Conservation (phyloP, 2,888 invertebrate species). For the Perizoma flavofasciatum region DNA sequence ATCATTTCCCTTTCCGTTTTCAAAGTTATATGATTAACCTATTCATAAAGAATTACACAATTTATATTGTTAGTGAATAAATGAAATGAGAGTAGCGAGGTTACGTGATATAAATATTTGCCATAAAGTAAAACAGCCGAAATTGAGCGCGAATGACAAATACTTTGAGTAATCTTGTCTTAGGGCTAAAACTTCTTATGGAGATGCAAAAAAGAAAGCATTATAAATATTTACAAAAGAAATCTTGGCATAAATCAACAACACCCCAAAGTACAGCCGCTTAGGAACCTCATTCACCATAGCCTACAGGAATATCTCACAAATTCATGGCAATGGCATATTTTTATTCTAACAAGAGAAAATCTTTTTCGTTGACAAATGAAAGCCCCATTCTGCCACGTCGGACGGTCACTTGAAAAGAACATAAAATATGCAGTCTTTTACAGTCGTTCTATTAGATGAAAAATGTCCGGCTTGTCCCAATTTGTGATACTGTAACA, state of each 20-base stretch:
- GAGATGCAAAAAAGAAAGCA: conserved; percentile 1
- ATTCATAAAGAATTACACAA: too few relatives aligned
- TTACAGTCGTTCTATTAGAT: conserved; percentile 6
- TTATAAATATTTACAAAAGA: conserved; percentile 14
- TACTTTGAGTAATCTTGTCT: neutral
- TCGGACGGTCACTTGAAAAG: conserved; percentile 21
- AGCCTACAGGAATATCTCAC: conserved; percentile 16
- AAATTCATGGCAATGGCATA: conserved; percentile 30
- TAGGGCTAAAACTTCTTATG: neutral
- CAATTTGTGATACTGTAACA: neutral
- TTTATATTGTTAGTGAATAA: too few relatives aligned
- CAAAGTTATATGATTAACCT: too few relatives aligned
- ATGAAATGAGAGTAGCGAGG: too few relatives aligned
- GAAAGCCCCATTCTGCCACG: conserved; percentile 17
- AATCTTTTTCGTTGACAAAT: conserved; percentile 32
- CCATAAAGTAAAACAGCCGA: neutral
- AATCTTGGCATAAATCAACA: conserved; percentile 15
- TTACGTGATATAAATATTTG: too few relatives aligned
- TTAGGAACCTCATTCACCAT: conserved; percentile 22
- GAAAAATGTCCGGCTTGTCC: conserved; percentile 2
- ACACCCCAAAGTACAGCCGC: conserved; percentile 3
- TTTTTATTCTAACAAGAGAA: conserved; percentile 25
- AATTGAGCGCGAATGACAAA: neutral
- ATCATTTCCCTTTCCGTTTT: too few relatives aligned
- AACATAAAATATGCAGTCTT: conserved; percentile 9